These are phyloP conservation scores for Pipistrellus pipistrellus DNA, from an alignment of 2,797 vertebrate species.

Conservation along the genomic window DNA sequence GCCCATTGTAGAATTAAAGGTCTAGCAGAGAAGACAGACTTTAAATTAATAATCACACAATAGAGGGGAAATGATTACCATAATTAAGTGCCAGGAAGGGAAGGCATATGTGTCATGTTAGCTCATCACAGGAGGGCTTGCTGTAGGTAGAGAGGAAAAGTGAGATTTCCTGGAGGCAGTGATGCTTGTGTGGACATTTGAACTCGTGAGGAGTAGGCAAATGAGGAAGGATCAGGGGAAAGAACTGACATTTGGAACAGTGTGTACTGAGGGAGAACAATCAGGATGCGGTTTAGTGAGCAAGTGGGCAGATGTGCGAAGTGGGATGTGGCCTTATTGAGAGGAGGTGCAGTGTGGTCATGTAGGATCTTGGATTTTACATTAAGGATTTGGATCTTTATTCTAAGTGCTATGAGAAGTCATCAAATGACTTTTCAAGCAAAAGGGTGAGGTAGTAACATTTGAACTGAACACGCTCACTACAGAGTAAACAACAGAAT, in stretches of 20 bases:
- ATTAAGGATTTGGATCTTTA: not conserved
- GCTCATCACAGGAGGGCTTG: not conserved
- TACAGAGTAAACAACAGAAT: not conserved
- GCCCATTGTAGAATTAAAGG: not conserved
- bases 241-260: not conserved
- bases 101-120: not conserved
- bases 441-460: not conserved
- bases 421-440: conserved; percentile 8
- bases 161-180: not conserved
- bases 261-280: not conserved
- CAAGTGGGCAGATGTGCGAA: not conserved
- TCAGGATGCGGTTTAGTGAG: not conserved
- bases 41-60: not conserved
- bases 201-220: not conserved
- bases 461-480: not conserved
- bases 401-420: not conserved
- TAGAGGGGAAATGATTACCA: not conserved
- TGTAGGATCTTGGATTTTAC: not conserved
- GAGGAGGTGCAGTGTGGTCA: not conserved
- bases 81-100: not conserved
- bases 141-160: not conserved
- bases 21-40: not conserved
- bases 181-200: not conserved
- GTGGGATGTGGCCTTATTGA: not conserved
- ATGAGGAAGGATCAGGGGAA: not conserved